These are phyloP conservation scores for Cebuella pygmaea DNA, from an alignment of 2,797 vertebrate genomes.

Conservation along the genomic window DNA sequence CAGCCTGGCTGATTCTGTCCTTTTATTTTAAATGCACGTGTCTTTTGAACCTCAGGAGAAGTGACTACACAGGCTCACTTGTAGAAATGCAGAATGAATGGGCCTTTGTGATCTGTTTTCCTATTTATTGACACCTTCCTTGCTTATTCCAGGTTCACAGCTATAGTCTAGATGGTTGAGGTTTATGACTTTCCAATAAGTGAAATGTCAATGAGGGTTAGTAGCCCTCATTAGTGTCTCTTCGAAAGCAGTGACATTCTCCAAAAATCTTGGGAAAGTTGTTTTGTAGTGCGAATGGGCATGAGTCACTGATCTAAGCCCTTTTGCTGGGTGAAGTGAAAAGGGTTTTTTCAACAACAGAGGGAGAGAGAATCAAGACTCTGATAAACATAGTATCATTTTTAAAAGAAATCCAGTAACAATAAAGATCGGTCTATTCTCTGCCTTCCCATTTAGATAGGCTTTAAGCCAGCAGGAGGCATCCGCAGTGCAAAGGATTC, in stretches of 20 bases:
- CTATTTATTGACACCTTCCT: not conserved
- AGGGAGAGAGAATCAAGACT: not conserved
- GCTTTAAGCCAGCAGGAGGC: slow-evolving; percentile 97
- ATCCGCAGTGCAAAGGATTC: slow-evolving; percentile 94
- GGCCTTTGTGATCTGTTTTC: not conserved
- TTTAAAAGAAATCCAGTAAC: slow-evolving; percentile 8
- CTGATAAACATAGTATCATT: not conserved
- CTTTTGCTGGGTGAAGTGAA: not conserved
- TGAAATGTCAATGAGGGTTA: slow-evolving; percentile 36
- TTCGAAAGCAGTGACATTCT: slow-evolving; percentile 11
- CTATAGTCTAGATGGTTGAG: not conserved
- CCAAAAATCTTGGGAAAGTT: slow-evolving; percentile 25
- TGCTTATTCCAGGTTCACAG: not conserved
- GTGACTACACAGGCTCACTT: not conserved
- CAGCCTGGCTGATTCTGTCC: not conserved
- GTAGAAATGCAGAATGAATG: not conserved
- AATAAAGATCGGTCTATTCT: not conserved
- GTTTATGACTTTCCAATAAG: slow-evolving; percentile 47
- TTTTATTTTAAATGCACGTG: not conserved
- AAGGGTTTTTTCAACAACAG: not conserved
- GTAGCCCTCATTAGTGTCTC: slow-evolving; percentile 32
- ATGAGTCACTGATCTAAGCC: not conserved
- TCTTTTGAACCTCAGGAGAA: not conserved
- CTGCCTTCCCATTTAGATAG: slow-evolving; percentile 86
- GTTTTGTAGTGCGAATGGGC: not conserved